Conservation (phyloP, 2,113 vertebrate species). For the Pongo pygmaeus region DNA sequence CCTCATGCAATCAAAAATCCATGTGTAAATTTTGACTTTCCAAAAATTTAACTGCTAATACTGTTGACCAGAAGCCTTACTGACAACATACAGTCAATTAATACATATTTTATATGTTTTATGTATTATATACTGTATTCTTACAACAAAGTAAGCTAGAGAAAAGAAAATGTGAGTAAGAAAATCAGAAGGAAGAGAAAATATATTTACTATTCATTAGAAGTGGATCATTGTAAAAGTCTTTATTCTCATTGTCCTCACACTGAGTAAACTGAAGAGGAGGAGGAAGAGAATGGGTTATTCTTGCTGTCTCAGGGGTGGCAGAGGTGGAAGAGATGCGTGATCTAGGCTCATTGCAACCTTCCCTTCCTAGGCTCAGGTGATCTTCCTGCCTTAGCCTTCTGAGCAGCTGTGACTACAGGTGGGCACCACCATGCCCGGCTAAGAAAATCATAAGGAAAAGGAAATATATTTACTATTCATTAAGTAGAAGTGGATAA, state of each 20-base stretch:
- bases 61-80: background rate
- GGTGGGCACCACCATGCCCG: too few relatives aligned
- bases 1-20: background rate
- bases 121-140: background rate
- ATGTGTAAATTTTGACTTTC: background rate
- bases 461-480: background rate
- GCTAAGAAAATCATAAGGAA: background rate
- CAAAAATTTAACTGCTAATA: background rate
- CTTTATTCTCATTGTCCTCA: background rate
- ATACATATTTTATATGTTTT: background rate
- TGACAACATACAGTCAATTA: background rate
- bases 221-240: background rate
- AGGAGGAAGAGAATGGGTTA: background rate
- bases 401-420: too few relatives aligned
- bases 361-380: too few relatives aligned
- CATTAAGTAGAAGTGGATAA: background rate
- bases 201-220: background rate
- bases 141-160: background rate
- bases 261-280: too few relatives aligned
- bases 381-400: too few relatives aligned
- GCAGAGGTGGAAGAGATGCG: background rate
- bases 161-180: background rate
- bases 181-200: background rate
- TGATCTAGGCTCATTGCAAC: too few relatives aligned
- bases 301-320: background rate